phyloP scores from a whole-genome alignment of 2,113 vertebrate species.

The Calyptommatus sinebrachiatus region DNA sequence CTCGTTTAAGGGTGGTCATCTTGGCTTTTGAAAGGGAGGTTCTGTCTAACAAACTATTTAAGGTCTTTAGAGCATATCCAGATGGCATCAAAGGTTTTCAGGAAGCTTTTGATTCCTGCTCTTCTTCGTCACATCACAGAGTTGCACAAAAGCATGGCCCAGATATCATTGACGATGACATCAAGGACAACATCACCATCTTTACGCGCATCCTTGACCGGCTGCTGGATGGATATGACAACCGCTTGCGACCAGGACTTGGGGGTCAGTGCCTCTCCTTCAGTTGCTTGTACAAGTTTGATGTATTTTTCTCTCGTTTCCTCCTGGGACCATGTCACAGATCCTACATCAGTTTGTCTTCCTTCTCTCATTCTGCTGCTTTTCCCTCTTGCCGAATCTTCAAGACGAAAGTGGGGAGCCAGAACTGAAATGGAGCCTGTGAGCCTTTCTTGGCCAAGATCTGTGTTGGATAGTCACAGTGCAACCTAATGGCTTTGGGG shows the following conservation, averaged over 20 bases:
- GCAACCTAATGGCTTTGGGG: neutral
- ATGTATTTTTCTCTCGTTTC: slow-evolving; percentile 14
- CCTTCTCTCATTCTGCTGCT: neutral
- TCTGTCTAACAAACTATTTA: too few species aligned
- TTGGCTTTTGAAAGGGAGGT: too few species aligned
- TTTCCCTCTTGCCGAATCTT: neutral
- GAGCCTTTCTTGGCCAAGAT: neutral
- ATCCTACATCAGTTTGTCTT: slow-evolving; percentile 15
- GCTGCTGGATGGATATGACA: slow-evolving; percentile 96
- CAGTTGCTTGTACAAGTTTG: neutral
- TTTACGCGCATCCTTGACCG: slow-evolving; percentile 95
- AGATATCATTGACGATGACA: slow-evolving; percentile 84
- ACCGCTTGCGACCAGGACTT: slow-evolving; percentile 89
- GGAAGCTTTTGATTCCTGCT: neutral
- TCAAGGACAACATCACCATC: slow-evolving; percentile 96
- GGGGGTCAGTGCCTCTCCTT: slow-evolving; percentile 69
- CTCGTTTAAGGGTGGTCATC: too few species aligned
- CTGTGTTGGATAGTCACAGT: too few species aligned
- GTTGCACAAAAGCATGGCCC: slow-evolving; percentile 80
- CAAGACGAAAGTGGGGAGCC: neutral
- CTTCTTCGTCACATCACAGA: slow-evolving; percentile 36
- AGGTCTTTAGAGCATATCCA: too few species aligned
- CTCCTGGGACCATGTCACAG: slow-evolving; percentile 45
- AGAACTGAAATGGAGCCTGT: neutral
- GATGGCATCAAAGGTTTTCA: neutral